Percentiles rank a stretch among this genome's conserved stretches.
Conservation (phyloP, 2,113 vertebrate species). For the Tragelaphus strepsiceros region DNA sequence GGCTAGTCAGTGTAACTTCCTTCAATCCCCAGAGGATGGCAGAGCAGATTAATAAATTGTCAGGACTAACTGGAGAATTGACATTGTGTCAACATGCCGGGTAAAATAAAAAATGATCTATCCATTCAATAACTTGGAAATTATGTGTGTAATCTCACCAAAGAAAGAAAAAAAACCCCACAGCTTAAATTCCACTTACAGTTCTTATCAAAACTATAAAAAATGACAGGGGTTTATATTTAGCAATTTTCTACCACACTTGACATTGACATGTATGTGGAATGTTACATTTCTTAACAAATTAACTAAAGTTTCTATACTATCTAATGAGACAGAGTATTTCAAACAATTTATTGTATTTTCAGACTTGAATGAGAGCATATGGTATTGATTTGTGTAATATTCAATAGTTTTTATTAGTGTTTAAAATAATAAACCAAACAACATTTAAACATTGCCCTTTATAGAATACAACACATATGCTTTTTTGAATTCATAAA, state of each 20-base stretch:
- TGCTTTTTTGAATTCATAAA: constrained; percentile 15
- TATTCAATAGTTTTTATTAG: neutral
- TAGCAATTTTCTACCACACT: constrained; percentile 21
- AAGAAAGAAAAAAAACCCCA: neutral
- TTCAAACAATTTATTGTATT: constrained; percentile 30
- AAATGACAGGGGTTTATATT: neutral
- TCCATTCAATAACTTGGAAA: constrained; percentile 23
- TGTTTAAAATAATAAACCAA: constrained; percentile 50
- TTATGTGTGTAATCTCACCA: neutral
- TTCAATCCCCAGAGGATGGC: constrained; percentile 47
- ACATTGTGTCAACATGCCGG: constrained; percentile 37
- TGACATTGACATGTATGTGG: neutral
- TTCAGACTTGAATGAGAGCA: constrained; percentile 34
- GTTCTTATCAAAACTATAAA: constrained; percentile 44
- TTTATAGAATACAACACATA: neutral
- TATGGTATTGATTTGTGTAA: constrained; percentile 36
- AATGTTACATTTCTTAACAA: constrained; percentile 13
- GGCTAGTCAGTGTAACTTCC: constrained; percentile 12
- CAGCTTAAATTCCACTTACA: constrained; percentile 28
- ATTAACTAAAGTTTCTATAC: neutral
- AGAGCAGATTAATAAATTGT: constrained; percentile 53
- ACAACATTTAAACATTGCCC: neutral
- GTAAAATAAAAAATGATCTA: constrained; percentile 50
- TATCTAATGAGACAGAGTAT: constrained; percentile 33
- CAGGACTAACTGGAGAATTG: neutral